Evolutionary conservation across 2,888 invertebrate genomes (phyloP).

Genomic region (Drosophila yooni): DNA sequence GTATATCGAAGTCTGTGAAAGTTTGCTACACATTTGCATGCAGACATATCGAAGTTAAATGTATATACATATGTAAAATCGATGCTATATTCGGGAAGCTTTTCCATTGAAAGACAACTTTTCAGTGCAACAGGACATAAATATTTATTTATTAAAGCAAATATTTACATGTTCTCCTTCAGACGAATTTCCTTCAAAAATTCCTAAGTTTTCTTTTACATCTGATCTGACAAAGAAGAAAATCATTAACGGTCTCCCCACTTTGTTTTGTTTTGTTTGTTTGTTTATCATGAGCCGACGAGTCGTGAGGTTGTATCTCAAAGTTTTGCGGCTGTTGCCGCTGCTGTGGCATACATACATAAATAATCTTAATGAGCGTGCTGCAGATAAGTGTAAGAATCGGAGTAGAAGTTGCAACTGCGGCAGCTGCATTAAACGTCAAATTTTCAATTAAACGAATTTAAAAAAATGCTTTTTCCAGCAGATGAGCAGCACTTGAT

Average conservation of each 20-base stretch:
- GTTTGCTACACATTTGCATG: slow-evolving; percentile 41
- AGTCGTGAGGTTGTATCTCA: slow-evolving; percentile 9
- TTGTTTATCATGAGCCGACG: slow-evolving; percentile 33
- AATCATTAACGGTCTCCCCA: neutral
- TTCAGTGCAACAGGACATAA: slow-evolving; percentile 45
- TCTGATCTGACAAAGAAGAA: slow-evolving; percentile 15
- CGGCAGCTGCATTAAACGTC: slow-evolving; percentile 8
- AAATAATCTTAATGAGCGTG: slow-evolving; percentile 61
- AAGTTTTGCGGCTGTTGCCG: slow-evolving; percentile 4
- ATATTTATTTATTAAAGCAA: slow-evolving; percentile 63
- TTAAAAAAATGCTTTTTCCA: slow-evolving; percentile 8
- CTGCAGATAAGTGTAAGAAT: slow-evolving; percentile 1
- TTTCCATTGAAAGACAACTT: slow-evolving; percentile 1
- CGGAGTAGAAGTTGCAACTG: neutral
- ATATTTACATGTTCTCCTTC: slow-evolving; percentile 59
- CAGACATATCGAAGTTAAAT: slow-evolving; percentile 6
- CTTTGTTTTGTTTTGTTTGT: slow-evolving; percentile 10
- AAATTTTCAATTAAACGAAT: slow-evolving; percentile 24
- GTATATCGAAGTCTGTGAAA: slow-evolving; percentile 34
- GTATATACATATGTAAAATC: neutral
- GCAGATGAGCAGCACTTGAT: slow-evolving; percentile 1
- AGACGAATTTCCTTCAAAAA: slow-evolving; percentile 28
- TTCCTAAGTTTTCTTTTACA: slow-evolving; percentile 12
- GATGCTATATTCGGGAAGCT: neutral
- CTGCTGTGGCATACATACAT: slow-evolving; percentile 30